phyloP scores from a whole-genome alignment of 2,888 invertebrate species.

The Heteromurus nitidus region DNA sequence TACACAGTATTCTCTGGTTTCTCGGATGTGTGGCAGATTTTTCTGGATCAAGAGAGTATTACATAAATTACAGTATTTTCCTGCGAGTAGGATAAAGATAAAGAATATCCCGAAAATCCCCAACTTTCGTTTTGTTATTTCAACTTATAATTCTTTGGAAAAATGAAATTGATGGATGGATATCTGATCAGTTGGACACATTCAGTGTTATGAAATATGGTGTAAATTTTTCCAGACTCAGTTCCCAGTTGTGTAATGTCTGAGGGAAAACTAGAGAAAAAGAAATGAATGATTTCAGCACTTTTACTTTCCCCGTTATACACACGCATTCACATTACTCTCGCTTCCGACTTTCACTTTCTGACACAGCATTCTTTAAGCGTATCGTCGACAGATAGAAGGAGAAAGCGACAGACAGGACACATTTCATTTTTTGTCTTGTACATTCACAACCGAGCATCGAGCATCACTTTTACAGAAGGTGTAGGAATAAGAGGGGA shows the following conservation, averaged over 20 bases:
- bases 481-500: no score
- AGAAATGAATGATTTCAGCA: neutral
- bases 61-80: neutral
- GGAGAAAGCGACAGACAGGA: slow-evolving; percentile 16
- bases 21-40: no score
- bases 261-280: neutral
- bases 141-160: no score
- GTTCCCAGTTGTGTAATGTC: neutral
- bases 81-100: no score
- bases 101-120: no score
- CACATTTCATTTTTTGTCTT: slow-evolving; percentile 13
- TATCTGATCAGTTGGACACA: neutral
- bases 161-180: neutral
- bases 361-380: slow-evolving; percentile 34
- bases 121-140: no score
- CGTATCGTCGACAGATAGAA: slow-evolving; percentile 12
- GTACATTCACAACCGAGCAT: neutral
- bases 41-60: no score
- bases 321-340: neutral
- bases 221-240: neutral
- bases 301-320: neutral
- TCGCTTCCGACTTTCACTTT: slow-evolving; percentile 6
- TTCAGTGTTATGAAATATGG: neutral
- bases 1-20: no score
- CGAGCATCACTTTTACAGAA: no score